Evolutionary conservation across 2,113 vertebrate species (phyloP), one percentile per base, ranked within the genome.

Genomic region (Neolamprologus devosi): DNA sequence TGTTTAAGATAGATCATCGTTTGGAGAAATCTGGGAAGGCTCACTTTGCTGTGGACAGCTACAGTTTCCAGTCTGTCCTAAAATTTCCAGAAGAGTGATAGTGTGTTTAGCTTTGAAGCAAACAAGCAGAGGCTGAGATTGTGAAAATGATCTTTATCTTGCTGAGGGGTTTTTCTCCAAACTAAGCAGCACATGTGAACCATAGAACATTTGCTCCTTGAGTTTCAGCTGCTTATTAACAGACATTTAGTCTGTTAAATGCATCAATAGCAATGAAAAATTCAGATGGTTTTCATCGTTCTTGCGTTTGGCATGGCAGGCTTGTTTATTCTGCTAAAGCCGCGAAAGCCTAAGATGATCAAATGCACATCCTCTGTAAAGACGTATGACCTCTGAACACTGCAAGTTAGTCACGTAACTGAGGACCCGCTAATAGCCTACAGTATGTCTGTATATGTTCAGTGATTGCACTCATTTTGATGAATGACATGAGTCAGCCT

Each of bases 401-500:
- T 87, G 73, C 35, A 40, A 87, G 92, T 85, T 92, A 89, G 45
- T 87, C 87, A 88, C 45, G 42, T 68, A 87, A 81, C 53, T 12
- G 51, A 88, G 85, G 86, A 75, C 40, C 33, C 63, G 23, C 84
- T 87, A 68, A 80, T 42, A 55, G 53, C 70, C 80, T 33, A 65
- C 70, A 85, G 80, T 65, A 37, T 78, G 86, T 75, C 33, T 21
- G 79, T 45, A 65, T 55, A 21, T 57, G 57, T 81, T 49, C 16
- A 86, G 91, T 30, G 23, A 81, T 88, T 93, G 47, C 82, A 75
- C 40, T 89, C 80, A 88, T 90, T 85, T 84, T 90, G 89, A 91
- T 93, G 83, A 90, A 94, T 92, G 90, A 33, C 5, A 14, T 85
- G 90, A 92, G 85, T 82, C 89, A 90, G 53, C 85, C 91, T 91